Percentiles rank a stretch among this genome's conserved stretches.
phyloP scores from a whole-genome alignment of 2,888 invertebrate genomes.

The Ectobius pallidus region DNA sequence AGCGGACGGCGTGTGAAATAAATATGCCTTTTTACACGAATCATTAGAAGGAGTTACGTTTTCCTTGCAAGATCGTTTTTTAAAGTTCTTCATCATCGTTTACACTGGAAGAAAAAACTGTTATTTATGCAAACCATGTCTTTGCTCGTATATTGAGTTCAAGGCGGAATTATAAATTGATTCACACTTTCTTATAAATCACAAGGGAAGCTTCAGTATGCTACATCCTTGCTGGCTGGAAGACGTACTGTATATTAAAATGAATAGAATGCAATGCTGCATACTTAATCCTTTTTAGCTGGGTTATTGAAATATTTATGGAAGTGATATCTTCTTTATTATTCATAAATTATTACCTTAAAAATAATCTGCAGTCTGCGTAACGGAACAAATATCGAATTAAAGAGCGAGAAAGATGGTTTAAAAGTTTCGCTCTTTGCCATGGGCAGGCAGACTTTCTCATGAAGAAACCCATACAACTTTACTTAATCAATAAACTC shows the following conservation, averaged over 20 bases:
- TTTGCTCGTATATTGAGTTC: background rate
- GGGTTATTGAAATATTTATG: constrained; percentile 4
- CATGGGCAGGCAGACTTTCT: background rate
- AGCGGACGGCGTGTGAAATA: too few relatives aligned
- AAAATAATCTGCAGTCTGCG: background rate
- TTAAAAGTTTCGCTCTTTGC: background rate
- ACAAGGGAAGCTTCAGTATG: too few relatives aligned
- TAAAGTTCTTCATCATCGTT: background rate
- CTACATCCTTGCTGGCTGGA: too few relatives aligned
- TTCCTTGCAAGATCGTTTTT: background rate
- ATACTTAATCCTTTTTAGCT: too few relatives aligned
- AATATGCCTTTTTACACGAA: too few relatives aligned
- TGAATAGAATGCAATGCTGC: too few relatives aligned
- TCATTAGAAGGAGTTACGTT: background rate
- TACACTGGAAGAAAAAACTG: background rate
- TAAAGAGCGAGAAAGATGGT: background rate
- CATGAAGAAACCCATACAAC: background rate
- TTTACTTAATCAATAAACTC: constrained; percentile 5
- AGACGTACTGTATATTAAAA: too few relatives aligned
- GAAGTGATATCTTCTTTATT: background rate
- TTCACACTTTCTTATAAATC: background rate
- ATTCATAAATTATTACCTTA: background rate
- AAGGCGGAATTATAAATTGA: background rate
- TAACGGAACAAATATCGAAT: background rate
- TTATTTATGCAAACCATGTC: background rate